Percentiles rank a stretch among this genome's conserved stretches.
Evolutionary conservation across 2,888 invertebrate genomes (phyloP).

Genomic region (Scotopteryx bipunctaria): DNA sequence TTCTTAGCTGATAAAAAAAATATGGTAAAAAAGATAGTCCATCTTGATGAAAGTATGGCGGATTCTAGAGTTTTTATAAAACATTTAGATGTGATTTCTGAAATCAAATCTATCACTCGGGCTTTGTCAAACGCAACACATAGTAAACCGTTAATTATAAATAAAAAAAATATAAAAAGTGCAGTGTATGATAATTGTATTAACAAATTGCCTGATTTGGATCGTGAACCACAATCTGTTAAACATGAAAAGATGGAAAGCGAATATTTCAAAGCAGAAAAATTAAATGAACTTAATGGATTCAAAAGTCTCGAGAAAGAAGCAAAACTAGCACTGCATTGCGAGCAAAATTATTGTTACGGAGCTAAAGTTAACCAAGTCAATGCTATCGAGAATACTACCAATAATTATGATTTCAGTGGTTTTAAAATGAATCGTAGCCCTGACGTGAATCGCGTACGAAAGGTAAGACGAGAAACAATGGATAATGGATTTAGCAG

Average conservation of each 20-base stretch:
- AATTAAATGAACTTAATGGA: constrained; percentile 1
- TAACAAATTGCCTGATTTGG: constrained; percentile 26
- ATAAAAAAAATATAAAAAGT: constrained; percentile 16
- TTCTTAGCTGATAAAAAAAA: constrained; percentile 28
- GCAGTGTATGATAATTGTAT: constrained; percentile 24
- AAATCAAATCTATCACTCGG: constrained; percentile 26
- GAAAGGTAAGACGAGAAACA: neutral
- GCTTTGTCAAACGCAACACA: constrained; percentile 8
- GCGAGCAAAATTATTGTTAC: constrained; percentile 7
- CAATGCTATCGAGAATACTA: constrained; percentile 3
- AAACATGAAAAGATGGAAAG: constrained; percentile 6
- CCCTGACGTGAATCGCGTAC: constrained; percentile 2
- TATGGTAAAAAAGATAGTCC: constrained; percentile 24
- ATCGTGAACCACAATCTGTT: constrained; percentile 8
- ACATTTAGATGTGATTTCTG: constrained; percentile 23
- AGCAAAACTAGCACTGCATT: constrained; percentile 10
- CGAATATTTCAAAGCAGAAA: constrained; percentile 14
- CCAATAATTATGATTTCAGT: neutral
- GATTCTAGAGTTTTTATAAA: constrained; percentile 23
- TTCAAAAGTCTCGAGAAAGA: constrained; percentile 15
- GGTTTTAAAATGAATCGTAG: constrained; percentile 4
- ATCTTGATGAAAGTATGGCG: constrained; percentile 7
- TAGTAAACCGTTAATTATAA: neutral
- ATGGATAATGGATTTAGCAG: neutral
- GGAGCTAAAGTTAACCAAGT: constrained; percentile 18